Percentiles rank a stretch among this genome's conserved stretches.
phyloP scores from a whole-genome alignment of 2,888 invertebrate species.

The Parochlus steinenii region DNA sequence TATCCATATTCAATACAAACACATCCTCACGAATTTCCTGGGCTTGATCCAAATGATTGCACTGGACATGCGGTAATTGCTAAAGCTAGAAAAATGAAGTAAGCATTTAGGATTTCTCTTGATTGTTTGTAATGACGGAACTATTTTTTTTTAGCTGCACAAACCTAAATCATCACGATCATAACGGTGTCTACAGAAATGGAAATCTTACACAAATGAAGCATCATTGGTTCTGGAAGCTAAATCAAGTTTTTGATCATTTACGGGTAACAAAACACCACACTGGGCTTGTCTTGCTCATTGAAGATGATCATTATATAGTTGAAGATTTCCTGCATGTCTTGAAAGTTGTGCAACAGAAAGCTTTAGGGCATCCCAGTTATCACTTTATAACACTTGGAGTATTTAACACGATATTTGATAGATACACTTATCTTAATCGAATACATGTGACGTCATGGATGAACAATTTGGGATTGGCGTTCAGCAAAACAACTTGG shows the following conservation, averaged over 20 bases:
- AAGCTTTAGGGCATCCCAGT: conserved; percentile 54
- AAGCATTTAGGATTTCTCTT: conserved; percentile 15
- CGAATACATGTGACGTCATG: conserved; percentile 1
- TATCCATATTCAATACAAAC: conserved; percentile 85
- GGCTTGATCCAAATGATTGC: conserved; percentile 77
- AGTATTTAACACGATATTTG: conserved; percentile 71
- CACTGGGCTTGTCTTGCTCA: conserved; percentile 60
- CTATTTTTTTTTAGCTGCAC: conserved; percentile 45
- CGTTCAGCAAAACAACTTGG: conserved; percentile 38
- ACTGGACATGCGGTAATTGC: conserved; percentile 57
- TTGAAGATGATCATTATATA: conserved; percentile 91
- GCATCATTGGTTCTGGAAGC: conserved; percentile 98
- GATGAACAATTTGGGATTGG: conserved; percentile 42
- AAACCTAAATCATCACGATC: conserved; percentile 73
- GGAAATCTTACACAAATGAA: conserved; percentile 89
- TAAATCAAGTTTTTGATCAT: conserved; percentile 74
- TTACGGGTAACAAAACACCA: conserved; percentile 56
- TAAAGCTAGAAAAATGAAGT: conserved; percentile 23
- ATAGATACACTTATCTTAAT: conserved; percentile 51
- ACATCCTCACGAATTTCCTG: conserved; percentile 72
- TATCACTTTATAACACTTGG: conserved; percentile 79
- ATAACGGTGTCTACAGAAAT: conserved; percentile 85
- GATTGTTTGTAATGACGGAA: conserved; percentile 54
- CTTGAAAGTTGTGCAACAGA: conserved; percentile 52
- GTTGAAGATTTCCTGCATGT: conserved; percentile 79